These are phyloP conservation scores for Helogale parvula DNA, from an alignment of 2,113 vertebrate genomes.

Conservation along the genomic window DNA sequence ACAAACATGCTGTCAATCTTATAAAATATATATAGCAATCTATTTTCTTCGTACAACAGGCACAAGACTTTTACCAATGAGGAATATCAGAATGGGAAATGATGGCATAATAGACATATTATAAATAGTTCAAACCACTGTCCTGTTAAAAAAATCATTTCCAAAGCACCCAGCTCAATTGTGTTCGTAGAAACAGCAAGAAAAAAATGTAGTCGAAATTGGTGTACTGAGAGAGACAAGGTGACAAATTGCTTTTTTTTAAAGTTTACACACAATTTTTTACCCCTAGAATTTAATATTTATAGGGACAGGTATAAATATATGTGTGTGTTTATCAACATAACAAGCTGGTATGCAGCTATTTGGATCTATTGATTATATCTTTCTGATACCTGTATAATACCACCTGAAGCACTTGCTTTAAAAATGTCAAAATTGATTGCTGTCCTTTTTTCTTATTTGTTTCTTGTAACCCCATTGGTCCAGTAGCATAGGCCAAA, in stretches of 20 bases:
- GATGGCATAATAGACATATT: slow-evolving; percentile 35
- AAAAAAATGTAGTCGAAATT: slow-evolving; percentile 53
- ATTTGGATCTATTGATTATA: slow-evolving; percentile 49
- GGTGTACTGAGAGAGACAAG: slow-evolving; percentile 42
- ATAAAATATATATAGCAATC: slow-evolving; percentile 49
- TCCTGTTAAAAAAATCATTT: slow-evolving; percentile 58
- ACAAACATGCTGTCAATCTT: slow-evolving; percentile 63
- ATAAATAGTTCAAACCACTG: slow-evolving; percentile 43
- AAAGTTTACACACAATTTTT: slow-evolving; percentile 67
- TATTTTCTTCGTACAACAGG: slow-evolving; percentile 66
- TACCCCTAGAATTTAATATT: slow-evolving; percentile 63
- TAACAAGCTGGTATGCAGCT: slow-evolving; percentile 55
- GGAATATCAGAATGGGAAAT: slow-evolving; percentile 61
- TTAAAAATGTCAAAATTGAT: slow-evolving; percentile 29
- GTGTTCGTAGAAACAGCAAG: slow-evolving; percentile 61
- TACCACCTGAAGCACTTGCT: slow-evolving; percentile 41
- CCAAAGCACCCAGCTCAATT: slow-evolving; percentile 37
- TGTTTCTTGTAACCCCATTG: slow-evolving; percentile 15
- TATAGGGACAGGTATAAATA: slow-evolving; percentile 46
- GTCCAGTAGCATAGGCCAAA: slow-evolving; percentile 41
- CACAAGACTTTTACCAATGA: slow-evolving; percentile 67
- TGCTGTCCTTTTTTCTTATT: slow-evolving; percentile 36
- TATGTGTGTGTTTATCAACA: slow-evolving; percentile 43
- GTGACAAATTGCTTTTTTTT: slow-evolving; percentile 54
- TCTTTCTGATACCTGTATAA: slow-evolving; percentile 1